Evolutionary conservation across 2,113 vertebrate species (phyloP).

Genomic region (Phycodurus eques): DNA sequence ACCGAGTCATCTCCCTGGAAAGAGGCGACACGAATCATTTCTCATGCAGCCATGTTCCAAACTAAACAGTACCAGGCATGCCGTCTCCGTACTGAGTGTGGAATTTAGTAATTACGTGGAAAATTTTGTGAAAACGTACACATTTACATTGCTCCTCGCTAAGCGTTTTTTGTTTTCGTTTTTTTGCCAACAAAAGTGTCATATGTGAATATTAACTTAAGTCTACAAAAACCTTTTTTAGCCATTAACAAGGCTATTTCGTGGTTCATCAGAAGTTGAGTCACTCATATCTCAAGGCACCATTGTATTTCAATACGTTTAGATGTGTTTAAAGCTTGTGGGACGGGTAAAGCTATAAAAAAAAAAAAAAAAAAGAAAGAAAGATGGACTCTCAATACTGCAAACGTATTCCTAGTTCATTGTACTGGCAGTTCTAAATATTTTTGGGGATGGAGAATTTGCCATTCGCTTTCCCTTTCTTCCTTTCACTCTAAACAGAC

Average conservation of each 20-base stretch:
- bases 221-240: too few relatives aligned
- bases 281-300: too few relatives aligned
- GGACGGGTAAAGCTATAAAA: too few relatives aligned
- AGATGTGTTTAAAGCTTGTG: too few relatives aligned
- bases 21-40: slow-evolving; percentile 59
- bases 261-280: too few relatives aligned
- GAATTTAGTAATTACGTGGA: slow-evolving; percentile 61
- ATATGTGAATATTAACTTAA: too few relatives aligned
- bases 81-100: slow-evolving; percentile 42
- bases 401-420: not conserved
- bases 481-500: not conserved
- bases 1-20: slow-evolving; percentile 25
- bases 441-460: not conserved
- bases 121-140: not conserved
- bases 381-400: too few relatives aligned
- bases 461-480: not conserved
- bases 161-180: too few relatives aligned
- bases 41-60: slow-evolving; percentile 48
- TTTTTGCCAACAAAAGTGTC: too few relatives aligned
- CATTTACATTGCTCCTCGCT: not conserved
- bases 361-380: too few relatives aligned
- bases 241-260: too few relatives aligned
- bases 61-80: slow-evolving; percentile 54
- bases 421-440: not conserved
- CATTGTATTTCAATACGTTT: too few relatives aligned